Evolutionary conservation across 2,888 invertebrate species (phyloP).

Genomic region (Philonicus albiceps): DNA sequence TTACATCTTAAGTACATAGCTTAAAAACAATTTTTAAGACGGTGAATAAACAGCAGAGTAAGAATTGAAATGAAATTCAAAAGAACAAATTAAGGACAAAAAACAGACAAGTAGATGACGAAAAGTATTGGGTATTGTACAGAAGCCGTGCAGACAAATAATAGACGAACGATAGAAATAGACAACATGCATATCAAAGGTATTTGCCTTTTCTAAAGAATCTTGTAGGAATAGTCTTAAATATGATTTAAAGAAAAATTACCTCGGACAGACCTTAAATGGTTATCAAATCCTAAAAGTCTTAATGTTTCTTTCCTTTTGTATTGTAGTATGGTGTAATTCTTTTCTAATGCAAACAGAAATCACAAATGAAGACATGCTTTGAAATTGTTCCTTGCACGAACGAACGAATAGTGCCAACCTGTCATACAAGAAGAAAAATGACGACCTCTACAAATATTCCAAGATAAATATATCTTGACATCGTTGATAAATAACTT

Average conservation of each 20-base stretch:
- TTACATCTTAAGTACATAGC: no score
- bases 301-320: background rate
- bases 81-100: no score
- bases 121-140: no score
- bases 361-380: background rate
- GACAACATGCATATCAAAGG: background rate
- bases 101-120: no score
- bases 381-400: background rate
- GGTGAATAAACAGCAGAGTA: no score
- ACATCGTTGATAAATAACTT: background rate
- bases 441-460: background rate
- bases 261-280: background rate
- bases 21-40: background rate
- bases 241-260: background rate
- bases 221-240: background rate
- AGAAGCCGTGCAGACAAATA: no score
- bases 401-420: background rate
- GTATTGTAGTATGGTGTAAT: background rate
- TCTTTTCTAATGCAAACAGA: background rate
- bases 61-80: no score
- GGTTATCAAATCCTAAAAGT: background rate
- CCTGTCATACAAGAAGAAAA: background rate
- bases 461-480: background rate
- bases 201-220: background rate
- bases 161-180: no score